Percentiles rank a stretch among this genome's conserved stretches.
These are phyloP conservation scores for Perizoma affinitatum DNA, from an alignment of 2,888 invertebrate species.

Conservation along the genomic window DNA sequence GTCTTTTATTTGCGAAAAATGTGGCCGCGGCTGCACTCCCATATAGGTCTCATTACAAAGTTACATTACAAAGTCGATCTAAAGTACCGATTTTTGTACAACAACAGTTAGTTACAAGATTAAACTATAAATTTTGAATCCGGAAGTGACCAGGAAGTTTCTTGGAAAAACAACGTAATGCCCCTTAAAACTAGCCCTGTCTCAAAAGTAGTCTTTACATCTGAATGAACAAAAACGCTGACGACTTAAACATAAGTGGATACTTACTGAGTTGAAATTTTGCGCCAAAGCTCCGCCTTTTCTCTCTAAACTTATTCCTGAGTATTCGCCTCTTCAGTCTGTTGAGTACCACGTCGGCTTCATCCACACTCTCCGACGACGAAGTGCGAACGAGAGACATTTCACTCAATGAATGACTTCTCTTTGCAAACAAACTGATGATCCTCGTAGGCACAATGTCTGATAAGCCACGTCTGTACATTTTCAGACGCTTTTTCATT, in stretches of 20 bases:
- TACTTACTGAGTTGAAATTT: constrained; percentile 70
- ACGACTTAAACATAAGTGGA: constrained; percentile 36
- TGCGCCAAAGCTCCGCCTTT: constrained; percentile 65
- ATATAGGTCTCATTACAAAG: too few relatives aligned
- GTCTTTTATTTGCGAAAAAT: too few relatives aligned
- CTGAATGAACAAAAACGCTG: constrained; percentile 31
- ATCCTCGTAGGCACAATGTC: constrained; percentile 65
- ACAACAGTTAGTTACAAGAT: too few relatives aligned
- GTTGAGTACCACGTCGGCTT: constrained; percentile 78
- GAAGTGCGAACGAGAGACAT: constrained; percentile 64
- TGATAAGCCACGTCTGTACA: constrained; percentile 79
- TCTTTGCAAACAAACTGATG: constrained; percentile 57
- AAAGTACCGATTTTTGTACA: too few relatives aligned
- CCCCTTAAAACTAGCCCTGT: neutral
- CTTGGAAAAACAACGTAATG: too few relatives aligned
- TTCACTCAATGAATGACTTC: constrained; percentile 71
- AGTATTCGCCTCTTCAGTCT: constrained; percentile 79
- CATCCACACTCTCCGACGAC: constrained; percentile 81
- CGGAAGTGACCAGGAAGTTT: too few relatives aligned
- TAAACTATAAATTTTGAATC: too few relatives aligned
- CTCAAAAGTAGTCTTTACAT: constrained; percentile 15
- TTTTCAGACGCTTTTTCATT: constrained; percentile 77
- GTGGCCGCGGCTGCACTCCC: too few relatives aligned
- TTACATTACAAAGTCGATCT: too few relatives aligned
- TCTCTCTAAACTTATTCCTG: constrained; percentile 78